phyloP scores from a whole-genome alignment of 35 echinoderm and acorn worm species.

The Lytechinus pictus region DNA sequence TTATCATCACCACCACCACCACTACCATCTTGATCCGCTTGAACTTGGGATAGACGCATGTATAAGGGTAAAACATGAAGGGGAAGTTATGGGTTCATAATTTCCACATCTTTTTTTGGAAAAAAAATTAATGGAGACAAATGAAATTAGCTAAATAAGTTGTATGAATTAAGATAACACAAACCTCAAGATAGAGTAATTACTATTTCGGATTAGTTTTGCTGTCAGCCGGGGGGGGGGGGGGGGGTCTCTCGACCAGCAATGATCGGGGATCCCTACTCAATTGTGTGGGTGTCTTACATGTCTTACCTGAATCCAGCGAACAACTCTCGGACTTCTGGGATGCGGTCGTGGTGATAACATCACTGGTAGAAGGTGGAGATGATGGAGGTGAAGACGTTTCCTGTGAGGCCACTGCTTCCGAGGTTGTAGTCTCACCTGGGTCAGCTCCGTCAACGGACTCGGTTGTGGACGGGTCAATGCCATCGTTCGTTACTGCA shows the following conservation, averaged over 20 bases:
- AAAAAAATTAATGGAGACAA: no score
- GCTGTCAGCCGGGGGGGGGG: background rate
- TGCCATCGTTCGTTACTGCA: background rate
- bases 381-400: background rate
- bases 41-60: no score
- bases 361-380: background rate
- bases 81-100: no score
- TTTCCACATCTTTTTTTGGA: no score
- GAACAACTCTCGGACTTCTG: background rate
- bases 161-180: no score
- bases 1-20: no score
- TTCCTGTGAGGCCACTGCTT: background rate
- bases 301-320: background rate
- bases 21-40: no score
- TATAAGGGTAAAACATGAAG: no score
- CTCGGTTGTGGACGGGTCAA: background rate
- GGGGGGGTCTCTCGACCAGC: background rate
- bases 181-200: no score
- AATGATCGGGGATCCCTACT: no score
- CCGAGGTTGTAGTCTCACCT: background rate
- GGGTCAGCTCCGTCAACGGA: background rate
- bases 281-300: background rate
- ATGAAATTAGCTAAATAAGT: no score
- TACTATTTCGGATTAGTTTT: no score
- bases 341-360: background rate